Conservation (phyloP, 64 coral and sea anemone genomes). For the Montipora efflorescens region DNA sequence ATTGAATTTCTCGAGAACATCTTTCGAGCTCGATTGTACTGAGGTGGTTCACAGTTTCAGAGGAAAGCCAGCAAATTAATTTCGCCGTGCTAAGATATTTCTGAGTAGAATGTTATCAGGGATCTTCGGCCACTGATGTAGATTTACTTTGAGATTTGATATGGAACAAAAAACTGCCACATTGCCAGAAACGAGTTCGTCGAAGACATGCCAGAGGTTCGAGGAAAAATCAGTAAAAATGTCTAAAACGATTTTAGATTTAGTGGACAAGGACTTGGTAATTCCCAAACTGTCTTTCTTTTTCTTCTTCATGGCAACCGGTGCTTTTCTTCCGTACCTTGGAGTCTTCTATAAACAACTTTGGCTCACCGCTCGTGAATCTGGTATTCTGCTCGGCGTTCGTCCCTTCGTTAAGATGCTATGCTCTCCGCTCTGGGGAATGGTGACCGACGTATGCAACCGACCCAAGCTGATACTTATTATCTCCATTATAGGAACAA, state of each 20-base stretch:
- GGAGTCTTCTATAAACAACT: slow-evolving; percentile 94
- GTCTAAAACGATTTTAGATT: slow-evolving; percentile 36
- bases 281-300: slow-evolving; percentile 93
- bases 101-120: background rate
- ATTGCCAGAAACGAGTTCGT: slow-evolving; percentile 15
- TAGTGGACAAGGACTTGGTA: slow-evolving; percentile 70
- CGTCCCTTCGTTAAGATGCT: slow-evolving; percentile 89
- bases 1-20: background rate
- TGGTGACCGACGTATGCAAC: slow-evolving; percentile 72
- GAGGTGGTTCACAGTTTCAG: background rate
- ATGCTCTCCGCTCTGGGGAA: slow-evolving; percentile 89
- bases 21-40: background rate
- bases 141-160: background rate
- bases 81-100: background rate
- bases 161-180: slow-evolving; percentile 34
- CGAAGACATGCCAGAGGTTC: slow-evolving; percentile 31
- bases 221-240: slow-evolving; percentile 17
- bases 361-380: slow-evolving; percentile 84
- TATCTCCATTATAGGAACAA: slow-evolving; percentile 74
- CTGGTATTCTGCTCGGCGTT: slow-evolving; percentile 81
- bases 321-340: slow-evolving; percentile 89
- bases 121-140: background rate
- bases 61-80: background rate
- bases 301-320: slow-evolving; percentile 91
- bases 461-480: slow-evolving; percentile 87